Evolutionary conservation across 2,113 vertebrate genomes (phyloP).

Genomic region (Tricholaema leucomelas): DNA sequence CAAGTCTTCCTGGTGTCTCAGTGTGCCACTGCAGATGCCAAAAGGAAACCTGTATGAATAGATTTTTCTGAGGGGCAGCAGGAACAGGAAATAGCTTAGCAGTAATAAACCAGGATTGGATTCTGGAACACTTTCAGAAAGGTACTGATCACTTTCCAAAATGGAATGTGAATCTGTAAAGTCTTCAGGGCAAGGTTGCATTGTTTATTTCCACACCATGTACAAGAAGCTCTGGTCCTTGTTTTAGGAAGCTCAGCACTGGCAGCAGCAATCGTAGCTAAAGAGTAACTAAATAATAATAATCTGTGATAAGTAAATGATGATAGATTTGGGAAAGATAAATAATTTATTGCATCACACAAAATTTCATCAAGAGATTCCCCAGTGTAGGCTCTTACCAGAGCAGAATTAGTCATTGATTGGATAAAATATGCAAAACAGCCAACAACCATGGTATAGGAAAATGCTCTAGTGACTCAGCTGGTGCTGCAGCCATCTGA

Average conservation of each 20-base stretch:
- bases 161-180: not conserved
- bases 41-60: not conserved
- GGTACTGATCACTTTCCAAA: not conserved
- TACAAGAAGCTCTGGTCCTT: not conserved
- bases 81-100: not conserved
- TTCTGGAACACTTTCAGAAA: not conserved
- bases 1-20: not conserved
- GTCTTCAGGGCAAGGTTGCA: not conserved
- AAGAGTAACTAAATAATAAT: not conserved
- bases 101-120: not conserved
- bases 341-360: not conserved
- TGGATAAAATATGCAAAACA: not conserved
- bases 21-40: conserved; percentile 37
- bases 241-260: not conserved
- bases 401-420: not conserved
- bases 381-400: not conserved
- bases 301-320: not conserved
- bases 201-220: not conserved
- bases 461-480: not conserved
- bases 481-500: not conserved
- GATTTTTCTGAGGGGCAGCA: not conserved
- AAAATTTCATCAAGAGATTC: not conserved
- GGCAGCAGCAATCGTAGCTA: not conserved
- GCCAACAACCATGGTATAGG: not conserved
- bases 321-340: not conserved